Evolutionary conservation across 2,797 vertebrate genomes (phyloP).

Genomic region (Semaprochilodus insignis): DNA sequence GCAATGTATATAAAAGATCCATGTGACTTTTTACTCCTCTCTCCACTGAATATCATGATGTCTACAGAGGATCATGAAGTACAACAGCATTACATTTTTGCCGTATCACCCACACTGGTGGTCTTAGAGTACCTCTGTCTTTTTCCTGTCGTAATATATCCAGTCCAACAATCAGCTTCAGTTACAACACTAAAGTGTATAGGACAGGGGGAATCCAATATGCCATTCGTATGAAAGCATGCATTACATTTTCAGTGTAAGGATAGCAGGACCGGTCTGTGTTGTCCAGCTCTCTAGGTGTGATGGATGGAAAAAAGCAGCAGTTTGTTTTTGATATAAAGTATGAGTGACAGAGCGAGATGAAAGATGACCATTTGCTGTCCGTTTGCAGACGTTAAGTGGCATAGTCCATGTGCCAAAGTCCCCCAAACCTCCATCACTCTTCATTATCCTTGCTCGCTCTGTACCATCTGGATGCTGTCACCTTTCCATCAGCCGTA

Average conservation of each 20-base stretch:
- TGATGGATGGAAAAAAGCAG: background rate
- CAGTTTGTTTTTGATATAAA: slow-evolving; percentile 44
- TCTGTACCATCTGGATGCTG: slow-evolving; percentile 63
- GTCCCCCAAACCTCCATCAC: slow-evolving; percentile 45
- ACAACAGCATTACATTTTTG: too few relatives aligned
- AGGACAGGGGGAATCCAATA: background rate
- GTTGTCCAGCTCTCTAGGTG: background rate
- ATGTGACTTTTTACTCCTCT: too few relatives aligned
- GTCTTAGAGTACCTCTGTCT: background rate
- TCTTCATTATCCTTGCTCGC: slow-evolving; percentile 60
- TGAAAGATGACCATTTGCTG: slow-evolving; percentile 48
- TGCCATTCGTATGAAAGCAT: background rate
- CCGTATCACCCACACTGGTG: too few relatives aligned
- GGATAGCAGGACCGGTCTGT: background rate
- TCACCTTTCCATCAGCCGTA: slow-evolving; percentile 57
- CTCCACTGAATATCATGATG: too few relatives aligned
- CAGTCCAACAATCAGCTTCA: background rate
- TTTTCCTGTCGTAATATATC: background rate
- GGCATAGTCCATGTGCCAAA: slow-evolving; percentile 53
- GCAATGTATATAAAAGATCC: too few relatives aligned
- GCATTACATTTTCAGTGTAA: background rate
- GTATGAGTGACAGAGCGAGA: slow-evolving; percentile 56
- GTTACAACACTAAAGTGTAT: too few relatives aligned
- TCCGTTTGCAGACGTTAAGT: slow-evolving; percentile 43
- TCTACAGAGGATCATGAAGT: too few relatives aligned